phyloP scores from a whole-genome alignment of 2,797 vertebrate genomes.

The Steatocranus sp. region DNA sequence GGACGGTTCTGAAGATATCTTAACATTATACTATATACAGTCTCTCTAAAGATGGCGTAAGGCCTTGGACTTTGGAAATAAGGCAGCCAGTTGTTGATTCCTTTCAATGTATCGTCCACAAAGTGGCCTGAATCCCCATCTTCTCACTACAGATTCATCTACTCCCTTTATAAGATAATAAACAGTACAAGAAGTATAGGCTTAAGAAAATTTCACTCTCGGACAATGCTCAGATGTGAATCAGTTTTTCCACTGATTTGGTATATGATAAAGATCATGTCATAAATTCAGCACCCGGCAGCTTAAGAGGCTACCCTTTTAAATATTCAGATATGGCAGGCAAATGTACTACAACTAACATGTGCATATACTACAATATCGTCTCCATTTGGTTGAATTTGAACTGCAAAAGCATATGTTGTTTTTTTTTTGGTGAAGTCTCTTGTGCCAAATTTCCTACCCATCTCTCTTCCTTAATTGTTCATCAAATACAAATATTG shows the following conservation, averaged over 20 bases:
- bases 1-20: conserved; percentile 64
- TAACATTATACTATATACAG: conserved; percentile 71
- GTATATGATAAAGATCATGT: conserved; percentile 76
- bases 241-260: conserved; percentile 67
- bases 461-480: conserved; percentile 45
- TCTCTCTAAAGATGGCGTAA: conserved; percentile 72
- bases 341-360: conserved; percentile 63
- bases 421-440: conserved; percentile 44
- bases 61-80: conserved; percentile 77
- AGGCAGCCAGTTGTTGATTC: conserved; percentile 78
- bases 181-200: conserved; percentile 79
- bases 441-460: conserved; percentile 68
- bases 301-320: conserved; percentile 66
- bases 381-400: conserved; percentile 67
- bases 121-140: conserved; percentile 64
- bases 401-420: conserved; percentile 55
- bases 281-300: conserved; percentile 80
- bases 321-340: conserved; percentile 75
- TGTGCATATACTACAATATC: conserved; percentile 66
- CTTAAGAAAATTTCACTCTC: conserved; percentile 65
- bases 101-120: conserved; percentile 59
- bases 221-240: conserved; percentile 67
- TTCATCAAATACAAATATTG: conserved; percentile 73
- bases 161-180: conserved; percentile 70
- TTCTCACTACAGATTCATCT: conserved; percentile 54